These are phyloP conservation scores for Petrolisthes manimaculis DNA, from an alignment of 2,888 invertebrate species.

Conservation along the genomic window DNA sequence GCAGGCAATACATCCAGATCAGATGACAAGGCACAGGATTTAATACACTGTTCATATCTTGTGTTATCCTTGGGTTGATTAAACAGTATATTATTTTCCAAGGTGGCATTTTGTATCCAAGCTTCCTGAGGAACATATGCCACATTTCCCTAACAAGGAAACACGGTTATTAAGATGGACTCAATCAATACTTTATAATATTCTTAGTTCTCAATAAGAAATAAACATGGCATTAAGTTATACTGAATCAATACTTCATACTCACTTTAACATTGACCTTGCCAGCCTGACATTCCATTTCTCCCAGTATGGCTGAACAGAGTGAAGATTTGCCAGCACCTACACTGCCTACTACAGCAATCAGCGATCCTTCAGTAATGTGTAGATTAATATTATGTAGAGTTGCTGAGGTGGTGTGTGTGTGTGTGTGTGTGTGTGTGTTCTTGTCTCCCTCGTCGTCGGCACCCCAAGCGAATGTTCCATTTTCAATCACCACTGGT, in stretches of 20 bases:
- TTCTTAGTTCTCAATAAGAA: no score
- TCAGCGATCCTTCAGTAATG: conserved; percentile 78
- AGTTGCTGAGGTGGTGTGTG: conserved; percentile 75
- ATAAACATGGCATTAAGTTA: no score
- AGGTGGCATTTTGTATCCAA: conserved; percentile 97
- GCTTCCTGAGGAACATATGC: conserved; percentile 96
- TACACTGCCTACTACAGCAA: conserved; percentile 89
- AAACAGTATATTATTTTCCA: conserved; percentile 93
- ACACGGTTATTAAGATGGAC: no score
- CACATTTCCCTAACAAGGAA: conserved; percentile 76
- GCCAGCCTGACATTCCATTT: conserved; percentile 70
- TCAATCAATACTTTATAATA: no score
- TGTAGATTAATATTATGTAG: conserved; percentile 83
- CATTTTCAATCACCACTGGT: conserved; percentile 86
- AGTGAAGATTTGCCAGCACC: conserved; percentile 92
- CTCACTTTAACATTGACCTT: conserved; percentile 67
- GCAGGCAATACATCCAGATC: conserved; percentile 94
- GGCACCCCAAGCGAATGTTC: conserved; percentile 87
- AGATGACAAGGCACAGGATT: conserved; percentile 89
- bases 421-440: conserved; percentile 70
- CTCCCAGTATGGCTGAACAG: conserved; percentile 79
- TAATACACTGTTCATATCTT: conserved; percentile 84
- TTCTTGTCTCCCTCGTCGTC: conserved; percentile 75
- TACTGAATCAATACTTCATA: no score
- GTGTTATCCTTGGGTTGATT: conserved; percentile 80